Evolutionary conservation across 2,797 vertebrate species (phyloP).

Genomic region (Galaxias olidus): DNA sequence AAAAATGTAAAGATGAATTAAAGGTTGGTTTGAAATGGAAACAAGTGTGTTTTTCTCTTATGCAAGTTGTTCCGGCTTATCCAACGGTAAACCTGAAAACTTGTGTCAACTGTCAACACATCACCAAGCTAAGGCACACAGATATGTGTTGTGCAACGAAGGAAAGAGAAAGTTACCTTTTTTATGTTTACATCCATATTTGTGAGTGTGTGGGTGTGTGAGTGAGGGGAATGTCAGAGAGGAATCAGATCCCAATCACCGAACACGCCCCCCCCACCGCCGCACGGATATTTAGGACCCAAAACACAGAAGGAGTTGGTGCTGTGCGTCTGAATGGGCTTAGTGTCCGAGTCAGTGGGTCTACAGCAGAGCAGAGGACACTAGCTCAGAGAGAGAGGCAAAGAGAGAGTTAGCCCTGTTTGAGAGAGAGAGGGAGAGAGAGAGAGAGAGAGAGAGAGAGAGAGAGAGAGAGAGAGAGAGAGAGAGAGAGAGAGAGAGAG

Average conservation of each 20-base stretch:
- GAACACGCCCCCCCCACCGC: no score
- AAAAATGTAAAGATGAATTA: constrained; percentile 35
- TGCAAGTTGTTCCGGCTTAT: neutral
- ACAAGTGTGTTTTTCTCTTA: constrained; percentile 17
- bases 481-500: neutral
- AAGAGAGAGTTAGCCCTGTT: constrained; percentile 7
- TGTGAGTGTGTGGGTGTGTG: no score
- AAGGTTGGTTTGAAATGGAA: constrained; percentile 40
- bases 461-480: neutral
- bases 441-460: neutral
- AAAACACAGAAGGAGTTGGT: constrained; percentile 2
- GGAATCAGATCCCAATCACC: no score
- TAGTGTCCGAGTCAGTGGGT: neutral
- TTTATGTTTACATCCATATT: no score
- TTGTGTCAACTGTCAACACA: no score
- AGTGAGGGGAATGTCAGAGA: no score
- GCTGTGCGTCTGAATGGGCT: neutral
- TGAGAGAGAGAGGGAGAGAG: no score
- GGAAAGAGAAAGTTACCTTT: no score
- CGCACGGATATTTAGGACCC: constrained; percentile 3
- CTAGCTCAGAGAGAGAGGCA: no score
- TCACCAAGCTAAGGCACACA: no score
- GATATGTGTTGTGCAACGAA: no score
- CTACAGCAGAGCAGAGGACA: no score
- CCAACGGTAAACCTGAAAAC: neutral